Percentiles rank a stretch among this genome's conserved stretches.
Conservation (phyloP, 2,113 vertebrate species). For the Toxotes chatareus region DNA sequence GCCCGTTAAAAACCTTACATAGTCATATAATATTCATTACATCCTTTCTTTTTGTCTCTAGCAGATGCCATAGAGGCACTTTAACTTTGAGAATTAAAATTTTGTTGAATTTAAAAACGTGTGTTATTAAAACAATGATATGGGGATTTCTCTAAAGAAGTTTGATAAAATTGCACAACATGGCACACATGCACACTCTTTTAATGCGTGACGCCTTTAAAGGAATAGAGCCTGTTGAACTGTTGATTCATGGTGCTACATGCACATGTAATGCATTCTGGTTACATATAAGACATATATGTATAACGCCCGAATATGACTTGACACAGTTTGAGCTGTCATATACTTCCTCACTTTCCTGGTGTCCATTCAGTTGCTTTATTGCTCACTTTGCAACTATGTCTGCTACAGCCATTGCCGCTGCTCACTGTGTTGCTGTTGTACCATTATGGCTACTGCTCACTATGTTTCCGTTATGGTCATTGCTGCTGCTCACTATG, state of each 20-base stretch:
- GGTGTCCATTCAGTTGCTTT: not conserved
- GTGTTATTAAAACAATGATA: not conserved
- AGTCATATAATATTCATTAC: not conserved
- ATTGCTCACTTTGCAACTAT: conserved; percentile 3
- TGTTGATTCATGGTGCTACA: not conserved
- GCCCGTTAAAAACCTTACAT: conserved; percentile 13
- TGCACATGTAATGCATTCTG: not conserved
- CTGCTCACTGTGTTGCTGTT: not conserved
- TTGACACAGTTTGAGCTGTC: not conserved
- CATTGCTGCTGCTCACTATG: not conserved
- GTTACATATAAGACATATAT: not conserved
- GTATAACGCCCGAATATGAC: not conserved
- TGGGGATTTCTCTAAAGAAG: not conserved
- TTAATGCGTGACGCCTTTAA: not conserved
- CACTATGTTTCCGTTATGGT: not conserved
- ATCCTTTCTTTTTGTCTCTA: not conserved
- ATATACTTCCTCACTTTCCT: not conserved
- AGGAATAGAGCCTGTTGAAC: not conserved
- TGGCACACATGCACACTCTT: not conserved
- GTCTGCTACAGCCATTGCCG: not conserved
- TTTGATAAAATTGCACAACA: not conserved
- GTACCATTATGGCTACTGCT: not conserved
- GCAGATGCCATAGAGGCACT: not conserved
- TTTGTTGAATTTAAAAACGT: not conserved
- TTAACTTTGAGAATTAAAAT: not conserved